Base-by-base conservation (phyloP, 2,797 vertebrate genomes). In the Chrysocyon brachyurus region DNA sequence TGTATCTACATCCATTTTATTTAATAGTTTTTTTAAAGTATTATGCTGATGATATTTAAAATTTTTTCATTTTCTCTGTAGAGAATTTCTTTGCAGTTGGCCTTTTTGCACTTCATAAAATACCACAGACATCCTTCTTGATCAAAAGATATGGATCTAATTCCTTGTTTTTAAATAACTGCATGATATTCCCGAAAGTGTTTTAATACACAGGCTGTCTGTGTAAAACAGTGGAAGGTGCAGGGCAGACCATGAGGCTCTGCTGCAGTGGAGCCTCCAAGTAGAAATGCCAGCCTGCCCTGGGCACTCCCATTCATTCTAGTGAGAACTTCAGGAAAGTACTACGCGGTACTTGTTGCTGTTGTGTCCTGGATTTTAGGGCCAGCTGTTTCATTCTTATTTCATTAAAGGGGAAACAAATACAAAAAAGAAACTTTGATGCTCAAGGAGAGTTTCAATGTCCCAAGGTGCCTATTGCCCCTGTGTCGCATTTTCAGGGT, bases 91-190 rank as follows among this genome's bases (percentile, higher is more conserved):
- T n/a, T 46, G 54, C n/a, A 88, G 4, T 78, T 93, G 64, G 46
- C 49, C 61, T 96, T 96, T 92, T 77, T 64, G 22, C 21, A 70
- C 36, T 66, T 84, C 70, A 24, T 83, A 86, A 90, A 79, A 79
- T 57, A 52, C 16, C 49, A 8, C 11, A n/a, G 79, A 56, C n/a
- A 49, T 19, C 52, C 12, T 87, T 72, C 78, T 52, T 79, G 24
- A 33, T 89, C 72, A 82, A 28, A 64, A n/a, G 22, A 54, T 87
- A 26, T 15, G 70, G 17, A 46, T 61, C 36, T 89, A 21, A 88
- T 54, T 78, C n/a, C 83, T 96, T 73, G 56, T 56, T 83, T 91
- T 88, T 91, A 91, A 92, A 33, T 87, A 75, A 87, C 17, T 15
- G 3, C 49, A 28, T 90, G 46, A 28, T 64, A 66, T 46, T 86